Base-by-base conservation (phyloP, 2,797 vertebrate genomes). In the Syndactyla subalaris region DNA sequence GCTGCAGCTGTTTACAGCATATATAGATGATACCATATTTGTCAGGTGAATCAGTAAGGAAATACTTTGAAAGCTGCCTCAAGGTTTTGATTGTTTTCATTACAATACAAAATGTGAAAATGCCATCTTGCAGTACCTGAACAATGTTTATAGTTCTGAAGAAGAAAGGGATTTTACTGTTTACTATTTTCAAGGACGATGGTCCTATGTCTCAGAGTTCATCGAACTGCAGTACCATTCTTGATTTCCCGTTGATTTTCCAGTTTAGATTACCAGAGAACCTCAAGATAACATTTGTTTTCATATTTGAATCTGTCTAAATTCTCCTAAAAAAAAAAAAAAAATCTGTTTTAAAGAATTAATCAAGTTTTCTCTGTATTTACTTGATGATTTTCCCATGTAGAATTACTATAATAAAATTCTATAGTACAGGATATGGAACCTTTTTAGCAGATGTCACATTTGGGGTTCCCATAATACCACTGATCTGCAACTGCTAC, bases 361-460 rank as follows among this genome's bases (percentile, higher is more conserved):
- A 29, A 5, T 39, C 7, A 46, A 5, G 1, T 15, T 85, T 89
- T 74, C 21, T 92, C 13, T 68, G 4, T 41, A 34, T 75, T 81
- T 30, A 34, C 10, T 23, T 27, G 29, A 51, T 21, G 2, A 11
- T 66, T 78, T 77, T 79, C 10, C 65, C 2, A 0, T 62, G 32
- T 20, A 19, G 41, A 79, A 58, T 62, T 59, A 14, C 39, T 16
- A 0, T 1, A 38, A 29, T n/a, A 52, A 86, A n/a, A 34, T 52
- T 61, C 34, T 21, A 2, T 4, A 30, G 4, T 10, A 5, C 4
- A 18, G 32, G 15, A 54, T 52, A 74, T 0, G 2, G 19, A 70
- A 27, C 13, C 17, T 61, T 68, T 86, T 79, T 36, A 17, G 29
- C 43, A 12, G 22, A 36, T 51, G 43, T 59, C 3, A 3, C 0